Conservation (phyloP, 2,888 invertebrate species). For the Germaria angustata region DNA sequence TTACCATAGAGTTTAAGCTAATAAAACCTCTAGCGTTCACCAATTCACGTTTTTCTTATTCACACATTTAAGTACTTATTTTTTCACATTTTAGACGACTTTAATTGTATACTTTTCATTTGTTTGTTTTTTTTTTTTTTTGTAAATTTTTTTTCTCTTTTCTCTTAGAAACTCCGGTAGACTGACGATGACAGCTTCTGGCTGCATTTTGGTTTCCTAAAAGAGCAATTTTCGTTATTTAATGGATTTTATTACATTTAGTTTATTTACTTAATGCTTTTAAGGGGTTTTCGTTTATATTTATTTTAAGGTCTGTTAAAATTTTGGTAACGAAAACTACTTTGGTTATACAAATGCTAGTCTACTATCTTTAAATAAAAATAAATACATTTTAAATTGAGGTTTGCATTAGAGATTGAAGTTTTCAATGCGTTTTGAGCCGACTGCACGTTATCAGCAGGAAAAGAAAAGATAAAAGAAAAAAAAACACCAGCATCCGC, state of each 20-base stretch:
- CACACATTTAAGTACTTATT: background rate
- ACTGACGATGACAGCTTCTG: conserved; percentile 5
- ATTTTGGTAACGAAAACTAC: background rate
- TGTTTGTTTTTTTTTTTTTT: background rate
- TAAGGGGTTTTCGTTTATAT: background rate
- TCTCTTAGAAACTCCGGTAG: background rate
- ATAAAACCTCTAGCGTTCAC: conserved; percentile 36
- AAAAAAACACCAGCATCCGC: conserved; percentile 39
- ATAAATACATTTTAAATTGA: background rate
- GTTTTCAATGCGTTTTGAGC: background rate
- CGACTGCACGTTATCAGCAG: conserved; percentile 24
- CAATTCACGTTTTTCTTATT: conserved; percentile 18
- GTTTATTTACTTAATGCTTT: background rate
- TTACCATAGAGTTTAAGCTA: no score
- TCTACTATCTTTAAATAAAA: background rate
- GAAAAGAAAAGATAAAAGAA: background rate
- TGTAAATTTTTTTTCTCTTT: background rate
- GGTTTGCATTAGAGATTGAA: background rate
- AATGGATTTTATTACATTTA: conserved; percentile 10
- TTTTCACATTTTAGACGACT: background rate
- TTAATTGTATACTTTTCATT: background rate
- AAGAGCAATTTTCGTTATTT: conserved; percentile 5
- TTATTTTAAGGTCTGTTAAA: conserved; percentile 33
- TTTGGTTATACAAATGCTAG: background rate
- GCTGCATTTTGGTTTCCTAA: conserved; percentile 6